A percentile compares a stretch with the other conserved stretches of the same genome.
Conservation (phyloP, 2,113 vertebrate genomes). For the Zapus hudsonius region DNA sequence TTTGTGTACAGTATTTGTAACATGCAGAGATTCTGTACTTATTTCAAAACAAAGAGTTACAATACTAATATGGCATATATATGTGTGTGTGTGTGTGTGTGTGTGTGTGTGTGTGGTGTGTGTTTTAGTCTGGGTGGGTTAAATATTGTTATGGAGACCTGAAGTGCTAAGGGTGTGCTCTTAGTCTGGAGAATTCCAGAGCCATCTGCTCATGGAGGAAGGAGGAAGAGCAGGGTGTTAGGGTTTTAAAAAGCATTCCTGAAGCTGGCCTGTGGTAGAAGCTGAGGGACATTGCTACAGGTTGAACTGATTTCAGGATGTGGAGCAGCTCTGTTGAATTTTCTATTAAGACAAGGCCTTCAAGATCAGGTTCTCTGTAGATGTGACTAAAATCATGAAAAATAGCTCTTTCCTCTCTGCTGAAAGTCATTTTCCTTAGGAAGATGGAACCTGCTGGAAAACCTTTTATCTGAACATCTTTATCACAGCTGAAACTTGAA, state of each 20-base stretch:
- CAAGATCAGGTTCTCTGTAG: slow-evolving; percentile 14
- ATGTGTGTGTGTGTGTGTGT: too few species aligned
- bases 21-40: background rate
- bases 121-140: background rate
- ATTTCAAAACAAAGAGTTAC: slow-evolving; percentile 31
- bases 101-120: too few species aligned
- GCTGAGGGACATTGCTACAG: background rate
- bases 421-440: slow-evolving; percentile 25
- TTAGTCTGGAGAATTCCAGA: background rate
- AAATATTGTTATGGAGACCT: background rate
- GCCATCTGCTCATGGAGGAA: background rate
- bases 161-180: background rate
- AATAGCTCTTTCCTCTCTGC: slow-evolving; percentile 8
- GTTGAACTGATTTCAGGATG: background rate
- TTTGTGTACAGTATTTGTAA: background rate
- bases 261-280: background rate
- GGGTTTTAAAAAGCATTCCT: background rate
- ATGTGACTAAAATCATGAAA: slow-evolving; percentile 4
- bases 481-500: slow-evolving; percentile 11
- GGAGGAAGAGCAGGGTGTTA: too few species aligned
- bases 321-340: background rate
- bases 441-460: background rate
- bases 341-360: background rate
- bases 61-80: background rate
- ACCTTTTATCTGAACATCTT: background rate